Base-by-base conservation (phyloP, 2,113 vertebrate species). In the Lophochroa leadbeateri region DNA sequence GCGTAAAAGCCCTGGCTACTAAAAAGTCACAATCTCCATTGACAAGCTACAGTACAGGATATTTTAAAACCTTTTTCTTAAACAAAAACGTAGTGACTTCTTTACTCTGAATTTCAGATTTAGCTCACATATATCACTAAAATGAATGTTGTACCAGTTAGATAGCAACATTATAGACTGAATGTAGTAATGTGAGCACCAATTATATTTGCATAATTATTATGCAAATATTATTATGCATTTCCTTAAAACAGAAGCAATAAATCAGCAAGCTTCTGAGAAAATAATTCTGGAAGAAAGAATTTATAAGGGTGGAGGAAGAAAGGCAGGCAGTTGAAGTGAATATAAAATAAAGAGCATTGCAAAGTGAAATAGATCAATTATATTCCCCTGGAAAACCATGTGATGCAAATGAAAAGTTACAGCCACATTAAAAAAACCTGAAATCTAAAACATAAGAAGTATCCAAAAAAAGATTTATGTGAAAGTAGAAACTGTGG, bases 1-100 rank as follows among this genome's bases (percentile, higher is more conserved):
- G 17, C 43, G 75, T 88, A 93, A 97, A 97, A 97, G 80, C 61
- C 53, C 12, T 44, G 65, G n/a, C 58, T 94, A 77, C 91, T 91
- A 94, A 86, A 91, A 87, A 92, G 86, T 86, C 85, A 80, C 58
- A 61, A 9, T 50, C 15, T 68, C n/a, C 18, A 29, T 28, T 81
- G 64, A 76, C 33, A 88, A 70, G 35, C 18, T 79, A 67, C n/a
- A 18, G 7, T 53, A 18, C 11, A 50, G 14, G 13, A 5, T 11
- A 68, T 72, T 91, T 79, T 17, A 92, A 78, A 49, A 43, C 23
- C 11, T 65, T 90, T 86, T 79, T 70, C 55, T 60, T 18, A 71
- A 87, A 35, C 4, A 41, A 80, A 86, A 60, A 39, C 8, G 1
- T 50, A 81, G 41, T n/a, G 19, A 57, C 4, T 75, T 31, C n/a